Conservation (phyloP, 2,797 vertebrate genomes). For the Enteromius argenteus region DNA sequence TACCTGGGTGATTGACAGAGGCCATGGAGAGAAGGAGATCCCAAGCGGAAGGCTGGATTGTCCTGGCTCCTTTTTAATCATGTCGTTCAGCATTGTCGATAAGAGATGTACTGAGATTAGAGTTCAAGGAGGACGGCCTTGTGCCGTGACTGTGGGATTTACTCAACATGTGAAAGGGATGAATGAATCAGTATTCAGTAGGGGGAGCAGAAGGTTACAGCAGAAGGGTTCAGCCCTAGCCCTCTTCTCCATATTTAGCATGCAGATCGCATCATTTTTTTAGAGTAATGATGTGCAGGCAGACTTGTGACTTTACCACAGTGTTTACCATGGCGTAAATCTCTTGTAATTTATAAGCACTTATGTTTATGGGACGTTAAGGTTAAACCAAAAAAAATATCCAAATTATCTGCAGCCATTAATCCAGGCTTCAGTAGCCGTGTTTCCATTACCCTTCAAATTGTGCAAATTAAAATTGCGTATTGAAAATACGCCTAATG, state of each 20-base stretch:
- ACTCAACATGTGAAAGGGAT: constrained; percentile 66
- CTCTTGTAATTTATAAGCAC: not conserved
- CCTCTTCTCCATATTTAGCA: constrained; percentile 10
- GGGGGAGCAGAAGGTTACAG: constrained; percentile 56
- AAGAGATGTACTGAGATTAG: constrained; percentile 80
- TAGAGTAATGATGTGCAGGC: constrained; percentile 14
- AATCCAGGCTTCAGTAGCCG: not conserved
- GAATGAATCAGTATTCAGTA: constrained; percentile 75
- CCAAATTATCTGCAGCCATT: not conserved
- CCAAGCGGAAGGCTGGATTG: constrained; percentile 65
- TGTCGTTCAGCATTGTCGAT: constrained; percentile 68
- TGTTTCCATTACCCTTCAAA: too few species aligned
- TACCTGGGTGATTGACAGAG: constrained; percentile 73
- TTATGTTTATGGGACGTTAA: not conserved
- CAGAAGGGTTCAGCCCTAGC: constrained; percentile 9
- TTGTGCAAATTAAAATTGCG: too few species aligned
- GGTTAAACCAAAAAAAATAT: too few species aligned
- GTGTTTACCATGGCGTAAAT: not conserved
- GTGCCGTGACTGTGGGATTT: constrained; percentile 71
- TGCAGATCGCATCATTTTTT: constrained; percentile 13
- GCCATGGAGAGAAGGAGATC: constrained; percentile 64
- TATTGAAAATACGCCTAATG: too few species aligned
- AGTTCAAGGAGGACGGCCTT: constrained; percentile 78
- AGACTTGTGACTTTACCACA: not conserved
- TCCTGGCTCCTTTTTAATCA: constrained; percentile 76